phyloP scores from a whole-genome alignment of 2,888 invertebrate genomes.

The Pandemis corylana region DNA sequence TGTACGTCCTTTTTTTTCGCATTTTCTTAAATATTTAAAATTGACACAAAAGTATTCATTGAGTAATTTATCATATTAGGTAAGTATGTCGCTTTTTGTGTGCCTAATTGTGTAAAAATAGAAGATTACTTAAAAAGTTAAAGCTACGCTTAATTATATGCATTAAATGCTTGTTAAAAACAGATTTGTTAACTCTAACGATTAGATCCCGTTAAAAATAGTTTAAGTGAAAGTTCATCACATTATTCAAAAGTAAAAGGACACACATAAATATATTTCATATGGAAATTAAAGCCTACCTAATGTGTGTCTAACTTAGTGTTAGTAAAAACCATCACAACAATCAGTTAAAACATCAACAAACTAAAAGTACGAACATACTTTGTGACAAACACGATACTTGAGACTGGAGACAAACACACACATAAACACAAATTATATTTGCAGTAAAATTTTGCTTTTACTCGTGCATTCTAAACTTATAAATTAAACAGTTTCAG shows the following conservation, averaged over 20 bases:
- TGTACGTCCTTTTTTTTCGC: too few species aligned
- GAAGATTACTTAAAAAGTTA: slow-evolving; percentile 3
- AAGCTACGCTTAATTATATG: not conserved
- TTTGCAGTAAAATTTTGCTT: too few species aligned
- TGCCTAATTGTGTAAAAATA: slow-evolving; percentile 1
- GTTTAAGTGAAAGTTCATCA: not conserved
- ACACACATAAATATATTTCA: not conserved
- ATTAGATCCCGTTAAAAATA: slow-evolving; percentile 17
- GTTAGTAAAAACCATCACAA: not conserved
- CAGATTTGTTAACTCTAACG: slow-evolving; percentile 12
- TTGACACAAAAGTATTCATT: not conserved
- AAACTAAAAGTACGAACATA: not conserved
- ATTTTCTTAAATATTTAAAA: too few species aligned
- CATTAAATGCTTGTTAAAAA: slow-evolving; percentile 20
- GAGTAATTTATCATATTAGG: not conserved
- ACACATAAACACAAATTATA: not conserved
- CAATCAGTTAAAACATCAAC: not conserved
- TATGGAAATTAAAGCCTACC: not conserved
- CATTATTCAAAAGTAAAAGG: slow-evolving; percentile 1
- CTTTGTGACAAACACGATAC: not conserved
- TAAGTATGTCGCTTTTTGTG: not conserved
- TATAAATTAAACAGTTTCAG: too few species aligned
- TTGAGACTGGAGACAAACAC: not conserved
- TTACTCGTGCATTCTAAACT: not conserved
- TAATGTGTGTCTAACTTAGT: not conserved